phyloP scores from a whole-genome alignment of 2,888 invertebrate genomes.

The Caenorhabditis plicata region DNA sequence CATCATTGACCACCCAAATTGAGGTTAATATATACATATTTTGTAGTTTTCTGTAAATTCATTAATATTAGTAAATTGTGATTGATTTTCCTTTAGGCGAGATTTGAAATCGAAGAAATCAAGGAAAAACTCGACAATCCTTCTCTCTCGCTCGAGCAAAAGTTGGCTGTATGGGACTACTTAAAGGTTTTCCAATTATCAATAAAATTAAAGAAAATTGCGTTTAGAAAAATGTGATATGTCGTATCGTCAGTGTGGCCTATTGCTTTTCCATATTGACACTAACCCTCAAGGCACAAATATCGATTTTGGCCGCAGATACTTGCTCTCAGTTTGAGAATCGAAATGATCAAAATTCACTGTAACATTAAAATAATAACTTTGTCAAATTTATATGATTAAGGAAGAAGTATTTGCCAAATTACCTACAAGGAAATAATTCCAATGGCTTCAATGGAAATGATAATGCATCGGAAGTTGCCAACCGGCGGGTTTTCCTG shows the following conservation, averaged over 20 bases:
- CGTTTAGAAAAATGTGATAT: constrained; percentile 26
- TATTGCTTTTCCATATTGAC: constrained; percentile 49
- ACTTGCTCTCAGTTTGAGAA: constrained; percentile 42
- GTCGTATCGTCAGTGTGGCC: constrained; percentile 38
- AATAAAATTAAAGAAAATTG: not conserved
- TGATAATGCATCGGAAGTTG: constrained; percentile 26
- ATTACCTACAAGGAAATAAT: too few relatives aligned
- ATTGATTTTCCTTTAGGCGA: constrained; percentile 15
- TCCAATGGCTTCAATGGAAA: too few relatives aligned
- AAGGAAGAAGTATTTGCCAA: constrained; percentile 20
- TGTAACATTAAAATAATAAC: not conserved
- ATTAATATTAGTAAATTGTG: too few relatives aligned
- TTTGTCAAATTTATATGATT: not conserved
- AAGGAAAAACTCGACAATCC: constrained; percentile 26
- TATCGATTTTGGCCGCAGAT: constrained; percentile 51
- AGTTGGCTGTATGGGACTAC: constrained; percentile 41
- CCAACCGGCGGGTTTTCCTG: constrained; percentile 45
- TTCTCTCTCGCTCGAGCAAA: constrained; percentile 25
- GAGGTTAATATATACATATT: constrained; percentile 18
- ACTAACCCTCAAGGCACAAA: constrained; percentile 50
- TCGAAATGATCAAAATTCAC: constrained; percentile 5
- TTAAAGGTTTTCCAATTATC: constrained; percentile 33
- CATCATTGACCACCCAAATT: constrained; percentile 32
- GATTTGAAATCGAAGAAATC: constrained; percentile 41
- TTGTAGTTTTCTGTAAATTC: not conserved